Conservation (phyloP, 2,888 invertebrate genomes). For the Chironomus tentans region DNA sequence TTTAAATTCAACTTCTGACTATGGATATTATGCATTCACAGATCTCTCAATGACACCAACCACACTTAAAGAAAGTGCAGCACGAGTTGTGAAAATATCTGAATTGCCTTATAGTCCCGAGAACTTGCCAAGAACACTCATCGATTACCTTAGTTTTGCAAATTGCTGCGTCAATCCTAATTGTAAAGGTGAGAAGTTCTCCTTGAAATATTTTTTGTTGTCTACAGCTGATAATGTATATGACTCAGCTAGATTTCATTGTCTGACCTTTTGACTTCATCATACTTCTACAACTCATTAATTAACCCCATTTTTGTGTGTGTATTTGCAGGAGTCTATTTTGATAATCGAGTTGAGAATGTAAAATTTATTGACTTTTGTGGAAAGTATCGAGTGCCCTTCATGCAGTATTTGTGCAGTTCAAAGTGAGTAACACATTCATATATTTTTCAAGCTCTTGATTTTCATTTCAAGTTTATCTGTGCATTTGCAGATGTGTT, state of each 20-base stretch:
- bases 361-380: slow-evolving; percentile 99
- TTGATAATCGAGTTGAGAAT: slow-evolving; percentile 92
- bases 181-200: slow-evolving; percentile 56
- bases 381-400: slow-evolving; percentile 92
- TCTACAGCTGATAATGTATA: too few relatives aligned
- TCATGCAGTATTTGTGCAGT: slow-evolving; percentile 50
- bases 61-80: slow-evolving; percentile 81
- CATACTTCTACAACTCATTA: too few relatives aligned
- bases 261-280: too few relatives aligned
- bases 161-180: slow-evolving; percentile 94
- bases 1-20: too few relatives aligned
- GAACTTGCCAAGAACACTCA: slow-evolving; percentile 68
- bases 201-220: too few relatives aligned
- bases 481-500: slow-evolving; percentile 34
- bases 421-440: slow-evolving; percentile 33
- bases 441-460: neutral
- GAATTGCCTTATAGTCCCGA: slow-evolving; percentile 54
- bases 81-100: slow-evolving; percentile 71
- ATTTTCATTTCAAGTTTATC: neutral
- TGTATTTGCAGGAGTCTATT: slow-evolving; percentile 73
- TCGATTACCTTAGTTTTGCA: slow-evolving; percentile 74
- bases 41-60: slow-evolving; percentile 51
- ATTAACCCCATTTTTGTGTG: too few relatives aligned
- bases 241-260: too few relatives aligned
- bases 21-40: neutral